Base-by-base conservation (phyloP, 2,888 invertebrate species). In the Mimumesa dahlbomi region DNA sequence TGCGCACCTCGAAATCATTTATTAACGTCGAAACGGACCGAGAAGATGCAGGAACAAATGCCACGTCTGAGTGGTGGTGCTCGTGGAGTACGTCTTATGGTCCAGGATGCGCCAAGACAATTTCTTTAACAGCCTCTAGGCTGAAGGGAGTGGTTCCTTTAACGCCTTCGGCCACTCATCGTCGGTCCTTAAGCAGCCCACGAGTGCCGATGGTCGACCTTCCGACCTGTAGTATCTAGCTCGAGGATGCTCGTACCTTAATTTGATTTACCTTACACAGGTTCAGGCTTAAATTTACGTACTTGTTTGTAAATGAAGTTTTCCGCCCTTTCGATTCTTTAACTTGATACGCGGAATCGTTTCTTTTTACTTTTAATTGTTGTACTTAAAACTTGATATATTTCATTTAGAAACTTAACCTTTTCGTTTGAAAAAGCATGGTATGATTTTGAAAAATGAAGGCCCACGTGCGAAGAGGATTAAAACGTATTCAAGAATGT, bases 81-180 rank as follows among this genome's bases (percentile, higher is more conserved):
- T 34, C 13, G 42, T 34, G 31, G 45, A 58, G 53, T 63, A 54
- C 53, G 56, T 46, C 67, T 64, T 34, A 40, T 48, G 53, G 43
- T 22, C 61, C 61, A 70, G 62, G 70, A 73, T 62, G 66, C 67
- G 70, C 57, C 59, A 58, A 73, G 65, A 79, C 79, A 79, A 78
- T 78, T 78, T 75, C 78, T 79, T 75, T 77, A 75, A 78, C 70
- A 79, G 75, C 73, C 65, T 58, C 52, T 42, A 42, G 53, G 38
- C 38, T 40, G 25, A 43, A 29, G 62, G 65, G 53, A 65, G 64
- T 54, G 65, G 73, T 70, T 65, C 57, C 58, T 69, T n/a, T 69
- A 62, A 64, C 72, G 73, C 73, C 75, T 75, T 79, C 59, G 59
- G 70, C 69, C 70, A 57, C 67, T 78, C 75, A 69, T 78, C 75